Evolutionary conservation across 2,888 invertebrate genomes (phyloP).

Genomic region (Drosophila rubida): DNA sequence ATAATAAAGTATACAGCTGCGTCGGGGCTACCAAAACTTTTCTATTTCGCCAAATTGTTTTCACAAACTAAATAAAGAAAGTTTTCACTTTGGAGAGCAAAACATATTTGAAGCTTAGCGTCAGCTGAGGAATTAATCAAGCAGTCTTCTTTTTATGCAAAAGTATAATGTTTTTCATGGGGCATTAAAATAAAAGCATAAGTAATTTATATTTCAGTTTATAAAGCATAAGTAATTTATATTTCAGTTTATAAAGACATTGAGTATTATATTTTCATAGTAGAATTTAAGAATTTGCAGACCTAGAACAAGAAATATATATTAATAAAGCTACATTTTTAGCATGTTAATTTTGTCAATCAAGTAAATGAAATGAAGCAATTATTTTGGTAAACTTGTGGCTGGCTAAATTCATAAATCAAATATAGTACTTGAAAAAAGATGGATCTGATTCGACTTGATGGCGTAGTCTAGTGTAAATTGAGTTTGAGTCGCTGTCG

Average conservation of each 20-base stretch:
- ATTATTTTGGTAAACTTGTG: neutral
- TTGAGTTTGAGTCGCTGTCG: conserved; percentile 43
- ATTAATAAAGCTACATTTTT: too few species aligned
- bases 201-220: neutral
- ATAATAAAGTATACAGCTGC: neutral
- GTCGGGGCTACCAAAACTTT: neutral
- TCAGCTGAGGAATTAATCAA: neutral
- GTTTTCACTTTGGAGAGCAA: neutral
- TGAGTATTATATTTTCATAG: too few species aligned
- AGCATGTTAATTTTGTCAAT: too few species aligned
- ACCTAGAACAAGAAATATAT: too few species aligned
- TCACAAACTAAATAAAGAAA: neutral
- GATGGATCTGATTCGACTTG: conserved; percentile 3
- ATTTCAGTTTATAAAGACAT: neutral
- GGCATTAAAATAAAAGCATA: too few species aligned
- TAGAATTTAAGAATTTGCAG: too few species aligned
- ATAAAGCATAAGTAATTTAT: neutral
- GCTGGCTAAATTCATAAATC: neutral
- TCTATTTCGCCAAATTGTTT: neutral
- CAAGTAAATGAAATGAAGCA: neutral
- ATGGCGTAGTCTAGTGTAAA: conserved; percentile 32
- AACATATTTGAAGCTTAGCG: neutral
- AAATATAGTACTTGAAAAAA: neutral
- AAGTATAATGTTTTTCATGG: neutral
- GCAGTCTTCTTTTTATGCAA: neutral